Percentiles rank a stretch among this genome's conserved stretches.
These are phyloP conservation scores for Megalurothrips usitatus DNA, from an alignment of 2,888 invertebrate genomes.

Conservation along the genomic window DNA sequence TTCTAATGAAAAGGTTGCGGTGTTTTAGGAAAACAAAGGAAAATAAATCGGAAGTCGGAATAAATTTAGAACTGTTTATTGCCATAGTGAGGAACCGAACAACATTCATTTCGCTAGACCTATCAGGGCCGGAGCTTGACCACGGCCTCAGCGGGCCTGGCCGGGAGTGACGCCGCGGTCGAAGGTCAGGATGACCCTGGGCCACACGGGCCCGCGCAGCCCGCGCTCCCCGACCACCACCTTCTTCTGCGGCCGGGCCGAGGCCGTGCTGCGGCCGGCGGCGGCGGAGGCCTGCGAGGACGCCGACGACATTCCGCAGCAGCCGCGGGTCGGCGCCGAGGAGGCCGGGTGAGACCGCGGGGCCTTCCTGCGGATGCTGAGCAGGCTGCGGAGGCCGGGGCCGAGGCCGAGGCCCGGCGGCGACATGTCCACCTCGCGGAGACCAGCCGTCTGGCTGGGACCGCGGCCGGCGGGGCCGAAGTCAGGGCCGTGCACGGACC, in stretches of 20 bases:
- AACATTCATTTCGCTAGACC: too few species aligned
- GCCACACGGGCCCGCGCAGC: constrained; percentile 36
- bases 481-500: background rate
- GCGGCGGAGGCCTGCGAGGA: background rate
- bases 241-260: constrained; percentile 33
- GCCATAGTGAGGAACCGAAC: too few species aligned
- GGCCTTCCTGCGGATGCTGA: constrained; percentile 19
- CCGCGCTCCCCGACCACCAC: constrained; percentile 35
- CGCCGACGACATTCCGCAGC: background rate
- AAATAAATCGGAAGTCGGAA: background rate
- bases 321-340: background rate
- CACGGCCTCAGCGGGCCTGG: background rate
- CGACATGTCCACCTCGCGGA: constrained; percentile 7
- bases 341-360: background rate
- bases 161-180: constrained; percentile 36
- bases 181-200: constrained; percentile 37
- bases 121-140: background rate
- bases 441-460: background rate
- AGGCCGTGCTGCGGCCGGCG: background rate
- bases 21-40: background rate
- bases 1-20: background rate
- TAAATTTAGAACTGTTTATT: background rate
- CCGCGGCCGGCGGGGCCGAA: background rate
- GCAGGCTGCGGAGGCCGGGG: constrained; percentile 22
- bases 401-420: background rate